phyloP scores from a whole-genome alignment of 2,113 vertebrate species.

The Synchiropus splendidus region DNA sequence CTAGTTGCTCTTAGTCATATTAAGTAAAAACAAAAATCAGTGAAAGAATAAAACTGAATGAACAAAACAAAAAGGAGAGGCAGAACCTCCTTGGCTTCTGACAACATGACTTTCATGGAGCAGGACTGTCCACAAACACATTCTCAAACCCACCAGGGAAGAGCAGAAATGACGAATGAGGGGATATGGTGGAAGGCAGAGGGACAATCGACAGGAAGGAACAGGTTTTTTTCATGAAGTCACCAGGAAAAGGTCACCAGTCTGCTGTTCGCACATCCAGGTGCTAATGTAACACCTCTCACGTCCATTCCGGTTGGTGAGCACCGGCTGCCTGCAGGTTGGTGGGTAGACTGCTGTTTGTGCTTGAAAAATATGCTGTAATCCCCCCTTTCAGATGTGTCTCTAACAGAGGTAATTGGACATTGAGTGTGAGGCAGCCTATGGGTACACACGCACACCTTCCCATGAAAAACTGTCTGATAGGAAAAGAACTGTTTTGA shows the following conservation, averaged over 20 bases:
- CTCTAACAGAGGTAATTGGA: constrained; percentile 67
- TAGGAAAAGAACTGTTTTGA: constrained; percentile 6
- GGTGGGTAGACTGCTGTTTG: constrained; percentile 62
- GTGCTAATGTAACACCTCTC: constrained; percentile 75
- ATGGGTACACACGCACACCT: constrained; percentile 30
- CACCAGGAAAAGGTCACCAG: constrained; percentile 58
- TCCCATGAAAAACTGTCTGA: constrained; percentile 24
- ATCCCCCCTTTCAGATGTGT: constrained; percentile 56
- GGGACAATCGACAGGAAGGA: constrained; percentile 17
- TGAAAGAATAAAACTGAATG: constrained; percentile 4
- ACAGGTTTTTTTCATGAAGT: constrained; percentile 37
- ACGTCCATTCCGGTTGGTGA: constrained; percentile 38
- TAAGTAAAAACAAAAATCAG: constrained; percentile 5
- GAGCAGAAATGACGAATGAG: constrained; percentile 8
- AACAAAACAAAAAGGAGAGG: too few relatives aligned
- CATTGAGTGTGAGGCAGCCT: constrained; percentile 43
- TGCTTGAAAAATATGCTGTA: constrained; percentile 62
- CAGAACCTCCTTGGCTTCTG: background rate
- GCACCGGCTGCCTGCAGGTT: constrained; percentile 45
- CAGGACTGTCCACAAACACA: too few relatives aligned
- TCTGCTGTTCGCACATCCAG: constrained; percentile 66
- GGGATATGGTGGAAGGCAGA: constrained; percentile 16
- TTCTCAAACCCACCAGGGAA: background rate
- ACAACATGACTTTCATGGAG: too few relatives aligned
- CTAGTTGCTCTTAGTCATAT: too few relatives aligned